Conservation (phyloP, 2,797 vertebrate genomes). For the Sebastes diploproa region DNA sequence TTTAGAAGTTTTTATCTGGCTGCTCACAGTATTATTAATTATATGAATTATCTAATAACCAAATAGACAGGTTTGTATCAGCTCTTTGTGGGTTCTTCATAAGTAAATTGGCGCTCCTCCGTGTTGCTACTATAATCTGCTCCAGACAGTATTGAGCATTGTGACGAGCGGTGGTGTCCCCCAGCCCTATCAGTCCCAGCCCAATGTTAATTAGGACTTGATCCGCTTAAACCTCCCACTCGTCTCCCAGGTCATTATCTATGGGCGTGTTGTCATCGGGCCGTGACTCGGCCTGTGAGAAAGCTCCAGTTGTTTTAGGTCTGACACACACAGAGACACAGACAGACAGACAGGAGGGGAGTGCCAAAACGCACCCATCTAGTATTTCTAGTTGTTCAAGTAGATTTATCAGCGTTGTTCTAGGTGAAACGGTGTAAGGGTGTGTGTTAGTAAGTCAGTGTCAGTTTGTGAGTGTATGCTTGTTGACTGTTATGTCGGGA, state of each 20-base stretch:
- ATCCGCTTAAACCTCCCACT: conserved; percentile 77
- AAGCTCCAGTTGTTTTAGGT: conserved; percentile 37
- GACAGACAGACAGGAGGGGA: neutral
- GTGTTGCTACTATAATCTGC: conserved; percentile 21
- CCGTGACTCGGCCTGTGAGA: conserved; percentile 29
- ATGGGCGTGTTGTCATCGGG: conserved; percentile 45
- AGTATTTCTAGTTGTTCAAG: conserved; percentile 63
- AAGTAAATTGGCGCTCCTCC: neutral
- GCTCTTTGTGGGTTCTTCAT: neutral
- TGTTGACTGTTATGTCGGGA: neutral
- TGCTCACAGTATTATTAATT: neutral
- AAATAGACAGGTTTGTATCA: neutral
- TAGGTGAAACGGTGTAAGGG: neutral
- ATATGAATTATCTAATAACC: neutral
- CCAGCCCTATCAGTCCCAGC: conserved; percentile 55
- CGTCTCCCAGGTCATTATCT: conserved; percentile 68
- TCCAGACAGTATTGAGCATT: conserved; percentile 56
- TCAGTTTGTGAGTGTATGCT: neutral
- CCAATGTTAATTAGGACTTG: conserved; percentile 77
- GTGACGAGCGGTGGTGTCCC: conserved; percentile 41
- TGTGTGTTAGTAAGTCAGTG: neutral
- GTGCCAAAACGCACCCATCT: conserved; percentile 32
- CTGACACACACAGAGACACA: neutral
- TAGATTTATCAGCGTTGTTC: neutral
- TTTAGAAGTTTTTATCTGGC: neutral